Percentiles rank a stretch among this genome's conserved stretches.
phyloP scores from a whole-genome alignment of 2,888 invertebrate species.

The Cetonia aurata region DNA sequence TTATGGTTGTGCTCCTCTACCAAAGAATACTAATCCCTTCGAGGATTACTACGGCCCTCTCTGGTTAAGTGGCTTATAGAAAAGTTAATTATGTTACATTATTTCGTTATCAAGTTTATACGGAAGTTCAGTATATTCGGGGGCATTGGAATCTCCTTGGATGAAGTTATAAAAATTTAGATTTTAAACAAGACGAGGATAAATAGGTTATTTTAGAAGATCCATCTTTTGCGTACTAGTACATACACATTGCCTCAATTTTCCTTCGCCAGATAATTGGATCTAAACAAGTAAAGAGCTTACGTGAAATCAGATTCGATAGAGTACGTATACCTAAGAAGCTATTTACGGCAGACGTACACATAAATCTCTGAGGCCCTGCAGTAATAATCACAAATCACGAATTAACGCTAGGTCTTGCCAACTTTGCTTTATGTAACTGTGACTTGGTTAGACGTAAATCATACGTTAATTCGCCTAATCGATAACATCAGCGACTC shows the following conservation, averaged over 20 bases:
- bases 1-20: neutral
- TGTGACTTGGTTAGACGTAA: slow-evolving; percentile 28
- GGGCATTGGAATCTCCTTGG: too few relatives aligned
- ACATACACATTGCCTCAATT: too few relatives aligned
- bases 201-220: too few relatives aligned
- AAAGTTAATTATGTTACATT: slow-evolving; percentile 10
- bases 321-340: too few relatives aligned
- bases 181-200: too few relatives aligned
- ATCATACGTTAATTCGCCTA: neutral
- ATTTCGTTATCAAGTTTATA: slow-evolving; percentile 10
- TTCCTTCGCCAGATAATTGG: too few relatives aligned
- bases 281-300: too few relatives aligned
- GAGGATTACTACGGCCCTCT: slow-evolving; percentile 6
- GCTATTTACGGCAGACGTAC: slow-evolving; percentile 10
- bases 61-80: slow-evolving; percentile 3
- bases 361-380: slow-evolving; percentile 18
- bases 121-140: neutral
- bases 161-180: too few relatives aligned
- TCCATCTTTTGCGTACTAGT: too few relatives aligned
- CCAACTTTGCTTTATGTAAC: slow-evolving; percentile 35
- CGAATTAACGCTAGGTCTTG: slow-evolving; percentile 31
- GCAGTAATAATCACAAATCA: slow-evolving; percentile 41
- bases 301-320: too few relatives aligned
- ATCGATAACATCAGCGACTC: too few relatives aligned
- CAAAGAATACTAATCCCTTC: slow-evolving; percentile 8